Conservation (phyloP, 2,888 invertebrate species). For the Andrena flavipes region DNA sequence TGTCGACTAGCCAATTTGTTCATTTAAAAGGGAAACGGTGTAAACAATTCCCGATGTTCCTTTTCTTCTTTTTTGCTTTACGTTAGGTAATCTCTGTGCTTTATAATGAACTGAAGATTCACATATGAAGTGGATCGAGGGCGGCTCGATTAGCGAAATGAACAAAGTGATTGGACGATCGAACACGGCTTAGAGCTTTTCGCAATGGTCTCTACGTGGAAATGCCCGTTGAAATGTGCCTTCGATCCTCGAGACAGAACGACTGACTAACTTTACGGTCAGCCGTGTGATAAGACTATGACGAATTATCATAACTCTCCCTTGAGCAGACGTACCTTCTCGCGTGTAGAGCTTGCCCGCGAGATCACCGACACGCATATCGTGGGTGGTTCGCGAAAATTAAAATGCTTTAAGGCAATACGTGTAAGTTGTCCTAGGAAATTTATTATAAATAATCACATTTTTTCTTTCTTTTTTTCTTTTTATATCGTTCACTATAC, state of each 20-base stretch:
- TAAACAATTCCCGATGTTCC: not conserved
- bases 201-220: slow-evolving; percentile 44
- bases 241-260: slow-evolving; percentile 34
- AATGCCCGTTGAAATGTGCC: slow-evolving; percentile 50
- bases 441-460: slow-evolving; percentile 80
- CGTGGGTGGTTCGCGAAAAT: slow-evolving; percentile 55
- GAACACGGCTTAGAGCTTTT: slow-evolving; percentile 24
- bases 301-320: slow-evolving; percentile 7
- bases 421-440: slow-evolving; percentile 74
- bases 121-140: not conserved
- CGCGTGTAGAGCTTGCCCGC: slow-evolving; percentile 13
- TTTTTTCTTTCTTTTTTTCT: slow-evolving; percentile 63
- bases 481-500: slow-evolving; percentile 68
- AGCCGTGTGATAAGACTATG: slow-evolving; percentile 16
- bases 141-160: not conserved
- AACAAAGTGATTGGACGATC: slow-evolving; percentile 45
- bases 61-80: not conserved
- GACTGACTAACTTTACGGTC: slow-evolving; percentile 21
- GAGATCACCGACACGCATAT: slow-evolving; percentile 46
- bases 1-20: slow-evolving; percentile 40
- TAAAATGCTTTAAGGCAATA: slow-evolving; percentile 76
- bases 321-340: slow-evolving; percentile 11
- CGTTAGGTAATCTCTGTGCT: not conserved
- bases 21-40: not conserved
- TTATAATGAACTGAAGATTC: not conserved